Conservation (phyloP, 2,888 invertebrate species). For the Orchesellides sinensis region DNA sequence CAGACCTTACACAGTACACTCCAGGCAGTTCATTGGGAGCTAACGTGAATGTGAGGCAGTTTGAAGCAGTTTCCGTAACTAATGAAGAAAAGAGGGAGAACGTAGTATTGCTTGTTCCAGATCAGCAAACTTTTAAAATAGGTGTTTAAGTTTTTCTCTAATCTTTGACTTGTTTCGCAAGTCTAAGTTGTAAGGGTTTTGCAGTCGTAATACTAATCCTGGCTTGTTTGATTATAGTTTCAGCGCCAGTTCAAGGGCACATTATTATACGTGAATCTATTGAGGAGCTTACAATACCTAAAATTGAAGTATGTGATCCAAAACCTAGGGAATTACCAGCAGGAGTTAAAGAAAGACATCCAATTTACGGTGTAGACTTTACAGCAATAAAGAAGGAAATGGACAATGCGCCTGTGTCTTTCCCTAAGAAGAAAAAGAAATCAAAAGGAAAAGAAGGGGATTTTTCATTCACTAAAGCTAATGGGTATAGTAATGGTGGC, state of each 20-base stretch:
- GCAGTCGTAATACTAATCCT: not conserved
- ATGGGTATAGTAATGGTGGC: not conserved
- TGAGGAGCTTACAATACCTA: slow-evolving; percentile 29
- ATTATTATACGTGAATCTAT: slow-evolving; percentile 55
- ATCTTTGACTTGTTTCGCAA: too few species aligned
- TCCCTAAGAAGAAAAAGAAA: slow-evolving; percentile 33
- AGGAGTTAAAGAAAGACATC: slow-evolving; percentile 66
- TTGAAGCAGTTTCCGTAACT: slow-evolving; percentile 46
- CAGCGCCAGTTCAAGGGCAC: slow-evolving; percentile 52
- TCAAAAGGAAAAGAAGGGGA: not conserved
- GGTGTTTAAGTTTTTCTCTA: slow-evolving; percentile 31
- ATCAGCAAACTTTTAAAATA: slow-evolving; percentile 47
- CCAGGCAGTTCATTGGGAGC: slow-evolving; percentile 19
- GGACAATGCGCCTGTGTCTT: slow-evolving; percentile 21
- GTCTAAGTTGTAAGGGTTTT: too few species aligned
- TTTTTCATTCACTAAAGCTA: not conserved
- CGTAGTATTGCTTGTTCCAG: slow-evolving; percentile 51
- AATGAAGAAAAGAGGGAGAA: slow-evolving; percentile 30
- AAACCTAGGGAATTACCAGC: slow-evolving; percentile 41
- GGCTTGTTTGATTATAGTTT: slow-evolving; percentile 36
- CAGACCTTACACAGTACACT: slow-evolving; percentile 18
- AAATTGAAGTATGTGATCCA: slow-evolving; percentile 9
- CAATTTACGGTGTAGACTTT: slow-evolving; percentile 62
- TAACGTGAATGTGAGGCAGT: slow-evolving; percentile 19
- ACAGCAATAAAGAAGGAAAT: slow-evolving; percentile 31